Evolutionary conservation across 2,888 invertebrate genomes (phyloP).

Genomic region (Nemapogon koenigi): DNA sequence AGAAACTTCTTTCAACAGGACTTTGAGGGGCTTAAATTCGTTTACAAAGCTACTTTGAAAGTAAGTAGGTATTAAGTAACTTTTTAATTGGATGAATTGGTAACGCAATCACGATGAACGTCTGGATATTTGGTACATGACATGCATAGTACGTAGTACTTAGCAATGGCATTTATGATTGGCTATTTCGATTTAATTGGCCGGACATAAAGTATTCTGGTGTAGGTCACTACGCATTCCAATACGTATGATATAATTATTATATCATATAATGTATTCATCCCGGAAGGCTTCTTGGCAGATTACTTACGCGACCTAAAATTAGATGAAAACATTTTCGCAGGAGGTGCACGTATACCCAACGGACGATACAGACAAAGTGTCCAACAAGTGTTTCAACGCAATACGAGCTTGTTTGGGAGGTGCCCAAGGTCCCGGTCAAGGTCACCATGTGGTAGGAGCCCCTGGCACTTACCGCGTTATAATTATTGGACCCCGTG

Average conservation of each 20-base stretch:
- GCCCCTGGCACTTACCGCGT: constrained; percentile 66
- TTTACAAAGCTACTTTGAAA: constrained; percentile 43
- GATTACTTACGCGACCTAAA: too few species aligned
- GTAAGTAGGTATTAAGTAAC: constrained; percentile 18
- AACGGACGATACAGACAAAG: constrained; percentile 24
- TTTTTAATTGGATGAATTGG: background rate
- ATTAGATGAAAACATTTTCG: too few species aligned
- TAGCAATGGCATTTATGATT: too few species aligned
- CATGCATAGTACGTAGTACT: background rate
- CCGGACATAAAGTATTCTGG: too few species aligned
- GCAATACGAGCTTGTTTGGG: constrained; percentile 35
- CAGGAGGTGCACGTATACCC: constrained; percentile 37
- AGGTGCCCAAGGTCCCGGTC: constrained; percentile 36
- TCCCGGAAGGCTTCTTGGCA: too few species aligned
- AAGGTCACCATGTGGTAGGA: constrained; percentile 34
- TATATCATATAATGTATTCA: too few species aligned
- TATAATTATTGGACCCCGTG: constrained; percentile 64
- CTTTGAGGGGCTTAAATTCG: constrained; percentile 42
- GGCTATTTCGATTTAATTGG: too few species aligned
- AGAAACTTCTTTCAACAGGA: constrained; percentile 45
- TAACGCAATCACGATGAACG: too few species aligned
- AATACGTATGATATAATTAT: too few species aligned
- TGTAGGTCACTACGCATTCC: too few species aligned
- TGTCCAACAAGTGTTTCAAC: constrained; percentile 37
- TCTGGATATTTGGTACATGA: background rate